Evolutionary conservation across 2,113 vertebrate genomes (phyloP).

Genomic region (Prietella phreatophila): DNA sequence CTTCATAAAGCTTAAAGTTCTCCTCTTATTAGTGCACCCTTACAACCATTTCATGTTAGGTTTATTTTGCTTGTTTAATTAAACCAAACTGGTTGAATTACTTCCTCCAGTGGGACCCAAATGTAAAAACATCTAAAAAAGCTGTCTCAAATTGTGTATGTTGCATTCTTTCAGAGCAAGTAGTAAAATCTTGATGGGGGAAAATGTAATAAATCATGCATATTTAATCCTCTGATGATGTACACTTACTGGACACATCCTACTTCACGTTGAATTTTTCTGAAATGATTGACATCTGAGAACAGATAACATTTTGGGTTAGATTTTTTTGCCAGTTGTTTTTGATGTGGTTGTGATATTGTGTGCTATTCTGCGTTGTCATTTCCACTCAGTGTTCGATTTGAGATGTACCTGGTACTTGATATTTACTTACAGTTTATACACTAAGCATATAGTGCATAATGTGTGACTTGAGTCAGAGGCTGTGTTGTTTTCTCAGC

Average conservation of each 20-base stretch:
- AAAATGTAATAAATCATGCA: not conserved
- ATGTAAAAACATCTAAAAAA: not conserved
- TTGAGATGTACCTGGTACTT: too few relatives aligned
- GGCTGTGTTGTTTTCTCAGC: too few relatives aligned
- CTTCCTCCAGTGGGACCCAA: not conserved
- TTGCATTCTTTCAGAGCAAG: not conserved
- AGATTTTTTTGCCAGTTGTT: too few relatives aligned
- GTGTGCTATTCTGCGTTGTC: too few relatives aligned
- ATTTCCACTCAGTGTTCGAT: too few relatives aligned
- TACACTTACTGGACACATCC: not conserved
- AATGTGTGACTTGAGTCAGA: too few relatives aligned
- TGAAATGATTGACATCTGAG: too few relatives aligned
- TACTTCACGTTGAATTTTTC: too few relatives aligned
- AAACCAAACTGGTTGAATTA: not conserved
- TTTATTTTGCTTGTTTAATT: not conserved
- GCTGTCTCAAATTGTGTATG: not conserved
- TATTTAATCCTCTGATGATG: not conserved
- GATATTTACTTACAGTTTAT: too few relatives aligned
- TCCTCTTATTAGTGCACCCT: not conserved
- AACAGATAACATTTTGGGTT: too few relatives aligned
- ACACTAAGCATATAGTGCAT: too few relatives aligned
- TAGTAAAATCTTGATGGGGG: not conserved
- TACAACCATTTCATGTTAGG: not conserved
- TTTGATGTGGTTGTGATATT: too few relatives aligned
- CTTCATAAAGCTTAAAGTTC: not conserved